Evolutionary conservation across 2,888 invertebrate genomes (phyloP).

Genomic region (Heteropelma amictum): DNA sequence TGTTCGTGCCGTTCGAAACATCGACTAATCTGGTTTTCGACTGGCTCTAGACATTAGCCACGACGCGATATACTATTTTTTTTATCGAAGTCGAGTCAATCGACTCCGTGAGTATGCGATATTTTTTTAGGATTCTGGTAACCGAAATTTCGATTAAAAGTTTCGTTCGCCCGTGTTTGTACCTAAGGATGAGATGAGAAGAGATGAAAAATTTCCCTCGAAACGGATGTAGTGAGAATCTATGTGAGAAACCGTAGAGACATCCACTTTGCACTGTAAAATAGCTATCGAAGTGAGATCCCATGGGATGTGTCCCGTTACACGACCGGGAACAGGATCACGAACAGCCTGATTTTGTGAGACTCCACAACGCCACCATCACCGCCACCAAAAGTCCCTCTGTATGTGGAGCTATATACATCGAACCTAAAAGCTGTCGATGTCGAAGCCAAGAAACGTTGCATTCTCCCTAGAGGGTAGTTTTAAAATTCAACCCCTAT

Average conservation of each 20-base stretch:
- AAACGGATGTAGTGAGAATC: background rate
- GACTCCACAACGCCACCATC: slow-evolving; percentile 55
- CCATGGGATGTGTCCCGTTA: slow-evolving; percentile 73
- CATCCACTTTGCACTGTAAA: slow-evolving; percentile 52
- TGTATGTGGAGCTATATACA: slow-evolving; percentile 18
- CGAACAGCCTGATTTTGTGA: slow-evolving; percentile 74
- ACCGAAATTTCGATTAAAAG: too few species aligned
- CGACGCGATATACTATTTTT: too few species aligned
- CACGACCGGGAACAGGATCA: slow-evolving; percentile 71
- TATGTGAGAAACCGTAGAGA: slow-evolving; percentile 35
- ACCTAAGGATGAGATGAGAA: background rate
- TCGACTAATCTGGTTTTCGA: too few species aligned
- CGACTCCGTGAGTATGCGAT: too few species aligned
- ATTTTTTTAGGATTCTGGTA: too few species aligned
- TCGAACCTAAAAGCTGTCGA: slow-evolving; percentile 42
- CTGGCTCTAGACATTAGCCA: too few species aligned
- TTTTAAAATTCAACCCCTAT: slow-evolving; percentile 77
- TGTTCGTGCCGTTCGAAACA: too few species aligned
- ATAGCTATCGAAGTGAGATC: slow-evolving; percentile 48
- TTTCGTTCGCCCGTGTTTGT: too few species aligned
- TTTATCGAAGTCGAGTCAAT: too few species aligned
- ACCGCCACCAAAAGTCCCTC: slow-evolving; percentile 42
- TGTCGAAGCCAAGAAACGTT: slow-evolving; percentile 45
- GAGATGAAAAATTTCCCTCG: background rate
- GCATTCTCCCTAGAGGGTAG: slow-evolving; percentile 70